Evolutionary conservation across 2,888 invertebrate species (phyloP).

Genomic region (Folsomia candida): DNA sequence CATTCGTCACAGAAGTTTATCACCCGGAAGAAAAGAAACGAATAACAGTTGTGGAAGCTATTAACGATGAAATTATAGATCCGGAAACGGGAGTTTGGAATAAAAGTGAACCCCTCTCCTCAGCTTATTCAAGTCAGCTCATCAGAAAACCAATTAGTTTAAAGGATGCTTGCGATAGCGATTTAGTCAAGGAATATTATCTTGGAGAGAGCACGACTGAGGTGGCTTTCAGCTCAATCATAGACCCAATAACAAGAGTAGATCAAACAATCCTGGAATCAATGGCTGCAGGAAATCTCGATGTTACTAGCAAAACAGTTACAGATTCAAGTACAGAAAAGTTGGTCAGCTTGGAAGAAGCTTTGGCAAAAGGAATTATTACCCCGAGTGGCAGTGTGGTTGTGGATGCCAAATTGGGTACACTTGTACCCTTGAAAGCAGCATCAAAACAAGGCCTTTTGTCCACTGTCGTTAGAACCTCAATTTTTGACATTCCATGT

Average conservation of each 20-base stretch:
- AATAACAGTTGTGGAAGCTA: slow-evolving; percentile 77
- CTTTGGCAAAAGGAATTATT: slow-evolving; percentile 76
- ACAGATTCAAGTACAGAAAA: slow-evolving; percentile 76
- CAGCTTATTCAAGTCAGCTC: slow-evolving; percentile 76
- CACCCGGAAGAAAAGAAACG: slow-evolving; percentile 76
- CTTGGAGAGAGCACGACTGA: background rate
- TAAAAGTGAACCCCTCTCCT: slow-evolving; percentile 64
- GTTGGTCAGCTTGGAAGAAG: slow-evolving; percentile 78
- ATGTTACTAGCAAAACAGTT: slow-evolving; percentile 79
- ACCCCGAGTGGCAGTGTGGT: slow-evolving; percentile 66
- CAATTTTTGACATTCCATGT: slow-evolving; percentile 88
- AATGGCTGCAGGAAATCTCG: slow-evolving; percentile 80
- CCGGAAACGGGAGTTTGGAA: slow-evolving; percentile 75
- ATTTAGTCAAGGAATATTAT: slow-evolving; percentile 71
- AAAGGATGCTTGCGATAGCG: slow-evolving; percentile 76
- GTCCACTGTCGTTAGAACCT: slow-evolving; percentile 79
- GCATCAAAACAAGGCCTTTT: slow-evolving; percentile 87
- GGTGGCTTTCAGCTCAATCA: slow-evolving; percentile 45
- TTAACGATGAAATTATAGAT: slow-evolving; percentile 74
- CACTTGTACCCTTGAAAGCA: slow-evolving; percentile 73
- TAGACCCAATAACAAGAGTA: slow-evolving; percentile 74
- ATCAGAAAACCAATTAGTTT: slow-evolving; percentile 89
- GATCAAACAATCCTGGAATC: slow-evolving; percentile 80
- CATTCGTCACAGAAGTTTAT: slow-evolving; percentile 77
- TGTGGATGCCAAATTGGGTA: slow-evolving; percentile 69